Conservation (phyloP, 2,797 vertebrate species). For the Chelidonichthys spinosus region DNA sequence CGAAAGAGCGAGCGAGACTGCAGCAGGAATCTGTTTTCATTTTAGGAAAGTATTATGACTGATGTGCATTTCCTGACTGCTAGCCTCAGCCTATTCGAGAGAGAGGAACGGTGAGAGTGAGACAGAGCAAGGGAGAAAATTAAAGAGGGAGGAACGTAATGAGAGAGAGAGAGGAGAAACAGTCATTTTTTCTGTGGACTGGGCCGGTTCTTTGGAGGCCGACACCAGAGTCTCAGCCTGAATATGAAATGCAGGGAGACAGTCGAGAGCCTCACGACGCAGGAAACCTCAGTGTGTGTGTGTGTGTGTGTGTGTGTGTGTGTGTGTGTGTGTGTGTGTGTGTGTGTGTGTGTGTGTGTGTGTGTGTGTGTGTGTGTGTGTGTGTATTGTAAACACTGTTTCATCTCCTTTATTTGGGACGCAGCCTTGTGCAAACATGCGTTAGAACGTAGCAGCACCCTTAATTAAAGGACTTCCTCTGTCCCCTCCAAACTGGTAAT, state of each 20-base stretch:
- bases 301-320: slow-evolving; percentile 30
- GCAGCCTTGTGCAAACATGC: slow-evolving; percentile 65
- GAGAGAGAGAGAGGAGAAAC: slow-evolving; percentile 57
- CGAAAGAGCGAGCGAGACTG: slow-evolving; percentile 59
- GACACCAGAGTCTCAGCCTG: slow-evolving; percentile 73
- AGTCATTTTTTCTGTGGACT: slow-evolving; percentile 72
- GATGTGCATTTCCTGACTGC: slow-evolving; percentile 86
- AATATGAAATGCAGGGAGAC: slow-evolving; percentile 77
- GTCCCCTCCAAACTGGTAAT: slow-evolving; percentile 79
- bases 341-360: slow-evolving; percentile 29
- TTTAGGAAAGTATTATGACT: slow-evolving; percentile 87
- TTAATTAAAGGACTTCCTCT: slow-evolving; percentile 78
- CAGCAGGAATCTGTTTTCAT: slow-evolving; percentile 85
- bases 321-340: slow-evolving; percentile 27
- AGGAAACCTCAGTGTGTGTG: slow-evolving; percentile 57
- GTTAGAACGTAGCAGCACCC: slow-evolving; percentile 70
- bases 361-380: slow-evolving; percentile 26
- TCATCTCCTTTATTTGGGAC: slow-evolving; percentile 36
- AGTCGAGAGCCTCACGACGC: slow-evolving; percentile 66
- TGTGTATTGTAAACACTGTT: slow-evolving; percentile 48
- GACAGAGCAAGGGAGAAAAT: slow-evolving; percentile 63
- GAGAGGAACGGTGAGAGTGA: slow-evolving; percentile 68
- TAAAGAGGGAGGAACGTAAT: slow-evolving; percentile 64
- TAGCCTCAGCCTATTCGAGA: slow-evolving; percentile 73
- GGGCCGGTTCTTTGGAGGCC: slow-evolving; percentile 71